A percentile compares a stretch with the other conserved stretches of the same genome.
phyloP scores from a whole-genome alignment of 1,140 invertebrate species.

The Oncopeltus fasciatus region DNA sequence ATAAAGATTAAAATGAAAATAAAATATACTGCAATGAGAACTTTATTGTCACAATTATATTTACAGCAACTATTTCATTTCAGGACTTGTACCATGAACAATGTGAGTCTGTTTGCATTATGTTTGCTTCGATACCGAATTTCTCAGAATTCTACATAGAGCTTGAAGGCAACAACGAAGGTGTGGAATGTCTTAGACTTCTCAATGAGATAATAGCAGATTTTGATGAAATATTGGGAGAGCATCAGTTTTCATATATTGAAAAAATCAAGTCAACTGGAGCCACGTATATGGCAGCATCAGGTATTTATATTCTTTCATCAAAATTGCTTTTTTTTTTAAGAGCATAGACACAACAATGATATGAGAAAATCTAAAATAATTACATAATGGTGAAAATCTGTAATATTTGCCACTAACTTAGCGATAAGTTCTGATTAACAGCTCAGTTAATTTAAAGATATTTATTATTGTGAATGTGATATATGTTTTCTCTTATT shows the following conservation, averaged over 20 bases:
- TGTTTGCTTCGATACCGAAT: constrained; percentile 93
- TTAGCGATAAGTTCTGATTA: no score
- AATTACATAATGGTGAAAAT: no score
- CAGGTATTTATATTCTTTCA: constrained; percentile 59
- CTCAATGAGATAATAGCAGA: constrained; percentile 95
- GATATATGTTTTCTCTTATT: no score
- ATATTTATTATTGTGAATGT: no score
- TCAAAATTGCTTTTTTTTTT: no score
- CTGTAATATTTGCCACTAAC: no score
- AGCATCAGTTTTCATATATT: constrained; percentile 75
- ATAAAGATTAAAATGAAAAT: no score
- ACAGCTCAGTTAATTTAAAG: no score
- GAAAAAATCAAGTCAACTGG: constrained; percentile 97
- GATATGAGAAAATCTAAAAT: no score
- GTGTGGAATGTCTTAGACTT: constrained; percentile 82
- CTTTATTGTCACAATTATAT: no score
- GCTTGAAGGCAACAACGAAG: constrained; percentile 85
- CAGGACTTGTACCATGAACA: constrained; percentile 91
- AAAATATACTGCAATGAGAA: no score
- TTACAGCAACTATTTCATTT: constrained; percentile 15
- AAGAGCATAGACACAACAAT: no score
- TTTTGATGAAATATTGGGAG: constrained; percentile 80
- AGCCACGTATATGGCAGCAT: constrained; percentile 92
- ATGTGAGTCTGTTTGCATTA: constrained; percentile 84
- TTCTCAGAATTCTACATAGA: constrained; percentile 95